Conservation (phyloP, 2,888 invertebrate genomes). For the Stomorhina lunata region DNA sequence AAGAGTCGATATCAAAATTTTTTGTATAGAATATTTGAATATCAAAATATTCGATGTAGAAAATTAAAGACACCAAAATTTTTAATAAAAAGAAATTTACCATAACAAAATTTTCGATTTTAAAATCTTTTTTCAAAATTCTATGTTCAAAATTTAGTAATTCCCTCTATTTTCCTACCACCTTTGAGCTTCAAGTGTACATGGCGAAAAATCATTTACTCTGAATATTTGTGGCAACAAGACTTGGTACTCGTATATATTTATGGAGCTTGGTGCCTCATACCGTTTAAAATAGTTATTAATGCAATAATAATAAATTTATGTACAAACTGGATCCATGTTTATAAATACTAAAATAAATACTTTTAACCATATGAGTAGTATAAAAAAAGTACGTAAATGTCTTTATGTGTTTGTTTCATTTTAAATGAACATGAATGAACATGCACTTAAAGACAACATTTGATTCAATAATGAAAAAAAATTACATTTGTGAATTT, state of each 20-base stretch:
- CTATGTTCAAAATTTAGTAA: no score
- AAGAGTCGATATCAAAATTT: no score
- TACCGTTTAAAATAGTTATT: conserved; percentile 50
- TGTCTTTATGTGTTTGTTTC: neutral
- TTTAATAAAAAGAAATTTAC: no score
- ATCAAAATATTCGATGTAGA: no score
- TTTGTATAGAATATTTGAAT: no score
- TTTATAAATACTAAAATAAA: neutral
- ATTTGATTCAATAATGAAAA: conserved; percentile 23
- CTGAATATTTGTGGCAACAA: conserved; percentile 35
- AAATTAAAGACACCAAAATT: no score
- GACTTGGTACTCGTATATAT: no score
- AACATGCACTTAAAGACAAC: conserved; percentile 5
- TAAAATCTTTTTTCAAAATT: no score
- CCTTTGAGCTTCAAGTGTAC: neutral
- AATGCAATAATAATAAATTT: conserved; percentile 58
- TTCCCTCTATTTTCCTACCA: neutral
- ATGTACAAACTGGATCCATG: neutral
- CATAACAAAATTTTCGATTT: no score
- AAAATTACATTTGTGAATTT: neutral
- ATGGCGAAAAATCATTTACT: conserved; percentile 6
- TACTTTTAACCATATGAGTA: neutral
- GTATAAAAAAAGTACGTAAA: neutral
- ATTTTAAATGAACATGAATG: conserved; percentile 10
- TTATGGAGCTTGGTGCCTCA: neutral